These are phyloP conservation scores for Azorinus chamasolen DNA, from an alignment of 2,888 invertebrate species.

Conservation along the genomic window DNA sequence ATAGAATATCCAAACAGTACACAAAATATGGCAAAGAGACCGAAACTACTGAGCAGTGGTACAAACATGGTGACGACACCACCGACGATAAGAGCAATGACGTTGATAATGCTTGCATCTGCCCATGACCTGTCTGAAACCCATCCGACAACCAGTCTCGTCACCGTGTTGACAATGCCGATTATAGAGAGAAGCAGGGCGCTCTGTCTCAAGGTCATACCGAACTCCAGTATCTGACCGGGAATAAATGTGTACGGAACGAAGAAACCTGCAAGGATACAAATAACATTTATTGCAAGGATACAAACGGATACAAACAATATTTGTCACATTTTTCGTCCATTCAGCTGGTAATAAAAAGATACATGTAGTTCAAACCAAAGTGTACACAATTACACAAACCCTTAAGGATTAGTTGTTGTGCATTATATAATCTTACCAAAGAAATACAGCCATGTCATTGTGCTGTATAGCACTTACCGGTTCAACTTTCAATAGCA, in stretches of 20 bases:
- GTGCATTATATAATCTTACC: too few relatives aligned
- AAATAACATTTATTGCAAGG: too few relatives aligned
- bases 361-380: too few relatives aligned
- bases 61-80: constrained; percentile 94
- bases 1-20: constrained; percentile 93
- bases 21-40: constrained; percentile 92
- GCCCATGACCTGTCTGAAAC: constrained; percentile 91
- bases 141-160: constrained; percentile 96
- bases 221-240: constrained; percentile 59
- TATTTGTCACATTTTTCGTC: too few relatives aligned
- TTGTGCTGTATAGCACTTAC: too few relatives aligned
- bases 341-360: too few relatives aligned
- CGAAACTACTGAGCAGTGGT: constrained; percentile 93
- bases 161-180: constrained; percentile 95
- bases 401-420: too few relatives aligned
- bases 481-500: too few relatives aligned
- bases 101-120: constrained; percentile 95
- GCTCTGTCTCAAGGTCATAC: constrained; percentile 57
- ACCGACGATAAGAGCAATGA: constrained; percentile 93
- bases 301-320: too few relatives aligned
- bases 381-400: too few relatives aligned
- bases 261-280: constrained; percentile 93
- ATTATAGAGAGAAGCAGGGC: constrained; percentile 54
- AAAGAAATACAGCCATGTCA: too few relatives aligned
- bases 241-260: constrained; percentile 94